Percentiles rank a stretch among this genome's conserved stretches.
phyloP scores from a whole-genome alignment of 1,140 invertebrate species.

The Zeugodacus cucurbitae region DNA sequence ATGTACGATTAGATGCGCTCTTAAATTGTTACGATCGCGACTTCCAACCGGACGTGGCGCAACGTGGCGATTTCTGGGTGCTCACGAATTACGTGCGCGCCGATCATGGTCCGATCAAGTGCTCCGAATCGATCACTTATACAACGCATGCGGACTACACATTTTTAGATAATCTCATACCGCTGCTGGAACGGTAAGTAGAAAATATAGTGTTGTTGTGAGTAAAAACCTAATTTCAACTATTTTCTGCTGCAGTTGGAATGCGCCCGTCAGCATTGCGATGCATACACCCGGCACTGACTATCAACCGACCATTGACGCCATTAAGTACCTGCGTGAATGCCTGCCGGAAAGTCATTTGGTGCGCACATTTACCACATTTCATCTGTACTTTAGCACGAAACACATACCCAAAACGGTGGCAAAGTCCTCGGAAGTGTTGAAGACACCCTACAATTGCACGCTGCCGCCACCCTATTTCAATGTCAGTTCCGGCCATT shows the following conservation, averaged over 20 bases:
- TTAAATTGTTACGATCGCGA: conserved; percentile 75
- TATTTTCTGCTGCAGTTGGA: conserved; percentile 68
- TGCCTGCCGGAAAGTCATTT: conserved; percentile 73
- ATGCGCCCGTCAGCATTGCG: conserved; percentile 77
- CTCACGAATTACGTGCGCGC: conserved; percentile 86
- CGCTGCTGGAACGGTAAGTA: conserved; percentile 76
- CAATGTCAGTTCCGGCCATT: conserved; percentile 72
- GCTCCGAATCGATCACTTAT: conserved; percentile 89
- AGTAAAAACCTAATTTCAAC: too few species aligned
- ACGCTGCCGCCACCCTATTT: conserved; percentile 75
- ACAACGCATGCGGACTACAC: conserved; percentile 93
- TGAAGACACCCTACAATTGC: conserved; percentile 76
- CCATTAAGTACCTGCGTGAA: conserved; percentile 76
- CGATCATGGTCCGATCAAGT: conserved; percentile 71
- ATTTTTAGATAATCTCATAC: conserved; percentile 89
- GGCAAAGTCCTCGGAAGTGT: conserved; percentile 72
- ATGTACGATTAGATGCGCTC: conserved; percentile 62
- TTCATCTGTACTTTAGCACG: conserved; percentile 87
- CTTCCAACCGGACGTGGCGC: conserved; percentile 73
- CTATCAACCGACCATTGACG: conserved; percentile 73
- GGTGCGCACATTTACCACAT: conserved; percentile 81
- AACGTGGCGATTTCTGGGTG: conserved; percentile 90
- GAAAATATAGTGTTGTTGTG: neutral
- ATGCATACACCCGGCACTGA: conserved; percentile 82
- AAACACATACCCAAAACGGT: conserved; percentile 84